Conservation (phyloP, 2,113 vertebrate species). For the Ceuthmochares aereus region DNA sequence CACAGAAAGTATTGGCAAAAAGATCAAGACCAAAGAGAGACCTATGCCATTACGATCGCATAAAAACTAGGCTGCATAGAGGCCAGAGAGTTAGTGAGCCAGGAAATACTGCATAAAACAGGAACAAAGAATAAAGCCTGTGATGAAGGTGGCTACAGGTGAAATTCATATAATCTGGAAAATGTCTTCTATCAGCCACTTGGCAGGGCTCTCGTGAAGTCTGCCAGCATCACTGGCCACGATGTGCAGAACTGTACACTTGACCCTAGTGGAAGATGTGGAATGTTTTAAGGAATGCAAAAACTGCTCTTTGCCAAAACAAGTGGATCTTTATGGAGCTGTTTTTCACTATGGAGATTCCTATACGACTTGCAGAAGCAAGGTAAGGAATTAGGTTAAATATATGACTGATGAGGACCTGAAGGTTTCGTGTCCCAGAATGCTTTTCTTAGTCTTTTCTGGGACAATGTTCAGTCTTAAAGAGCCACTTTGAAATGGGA, state of each 20-base stretch:
- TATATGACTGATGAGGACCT: background rate
- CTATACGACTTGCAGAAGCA: background rate
- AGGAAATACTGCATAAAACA: background rate
- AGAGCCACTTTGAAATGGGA: background rate
- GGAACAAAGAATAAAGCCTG: background rate
- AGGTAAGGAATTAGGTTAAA: background rate
- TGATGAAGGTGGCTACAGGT: background rate
- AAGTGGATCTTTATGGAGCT: accelerated
- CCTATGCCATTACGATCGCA: accelerated
- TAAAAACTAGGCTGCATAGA: background rate
- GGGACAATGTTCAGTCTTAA: background rate
- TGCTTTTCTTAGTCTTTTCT: background rate
- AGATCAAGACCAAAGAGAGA: background rate
- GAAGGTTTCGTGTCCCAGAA: background rate
- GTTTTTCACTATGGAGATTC: background rate
- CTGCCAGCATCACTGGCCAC: background rate
- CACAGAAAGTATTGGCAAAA: accelerated
- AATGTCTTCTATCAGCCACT: background rate
- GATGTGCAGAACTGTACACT: background rate
- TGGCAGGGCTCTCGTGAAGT: background rate
- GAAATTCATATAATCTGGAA: background rate
- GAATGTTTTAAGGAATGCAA: background rate
- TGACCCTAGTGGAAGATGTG: background rate
- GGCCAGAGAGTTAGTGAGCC: background rate
- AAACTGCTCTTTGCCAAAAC: background rate